Percentiles rank a stretch among this genome's conserved stretches.
Evolutionary conservation across 2,113 vertebrate genomes (phyloP).

Genomic region (Acrocephalus kingi): DNA sequence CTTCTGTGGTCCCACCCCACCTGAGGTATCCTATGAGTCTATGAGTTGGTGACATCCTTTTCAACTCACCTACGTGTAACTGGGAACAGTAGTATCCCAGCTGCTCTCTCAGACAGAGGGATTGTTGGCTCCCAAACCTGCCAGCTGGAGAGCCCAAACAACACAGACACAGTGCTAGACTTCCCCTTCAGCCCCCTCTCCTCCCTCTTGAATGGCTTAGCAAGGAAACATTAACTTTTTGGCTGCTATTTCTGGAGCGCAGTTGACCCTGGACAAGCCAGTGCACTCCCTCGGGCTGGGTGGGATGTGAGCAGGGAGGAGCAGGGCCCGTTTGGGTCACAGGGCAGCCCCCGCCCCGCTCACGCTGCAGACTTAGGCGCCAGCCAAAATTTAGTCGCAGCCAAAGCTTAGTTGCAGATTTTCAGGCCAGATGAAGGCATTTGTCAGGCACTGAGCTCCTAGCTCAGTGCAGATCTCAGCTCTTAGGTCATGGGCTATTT

Average conservation of each 20-base stretch:
- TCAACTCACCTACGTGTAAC: neutral
- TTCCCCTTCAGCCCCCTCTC: neutral
- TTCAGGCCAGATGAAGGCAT: neutral
- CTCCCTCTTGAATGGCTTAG: neutral
- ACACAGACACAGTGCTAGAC: neutral
- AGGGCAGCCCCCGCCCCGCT: neutral
- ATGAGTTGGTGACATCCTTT: neutral
- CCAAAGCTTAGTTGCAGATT: neutral
- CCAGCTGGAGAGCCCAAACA: neutral
- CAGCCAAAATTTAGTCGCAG: neutral
- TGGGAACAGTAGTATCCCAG: neutral
- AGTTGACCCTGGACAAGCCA: neutral
- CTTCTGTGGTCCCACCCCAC: neutral
- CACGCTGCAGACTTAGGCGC: accelerated
- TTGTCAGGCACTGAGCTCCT: neutral
- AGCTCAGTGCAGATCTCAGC: neutral
- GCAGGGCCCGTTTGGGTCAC: neutral
- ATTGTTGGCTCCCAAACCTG: neutral
- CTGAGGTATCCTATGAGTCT: neutral
- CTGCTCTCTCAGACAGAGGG: neutral
- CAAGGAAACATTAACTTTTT: neutral
- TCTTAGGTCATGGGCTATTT: neutral
- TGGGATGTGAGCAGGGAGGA: neutral
- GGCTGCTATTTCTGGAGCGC: neutral
- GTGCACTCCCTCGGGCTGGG: accelerated